Evolutionary conservation across 2,888 invertebrate genomes (phyloP), one percentile per base, ranked within the genome.

Genomic region (Zhuqinia jingwanae): DNA sequence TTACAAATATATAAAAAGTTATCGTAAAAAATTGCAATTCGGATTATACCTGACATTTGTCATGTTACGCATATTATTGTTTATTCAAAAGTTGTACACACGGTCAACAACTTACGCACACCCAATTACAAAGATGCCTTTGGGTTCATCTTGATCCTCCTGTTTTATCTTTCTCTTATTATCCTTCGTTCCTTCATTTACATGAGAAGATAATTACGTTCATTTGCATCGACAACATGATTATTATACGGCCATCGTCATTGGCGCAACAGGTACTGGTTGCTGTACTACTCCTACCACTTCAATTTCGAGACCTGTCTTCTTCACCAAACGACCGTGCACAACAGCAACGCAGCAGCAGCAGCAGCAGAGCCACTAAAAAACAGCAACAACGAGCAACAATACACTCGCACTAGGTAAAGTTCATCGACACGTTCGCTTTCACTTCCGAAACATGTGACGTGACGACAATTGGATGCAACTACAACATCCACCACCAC

Each of bases 391-490:
- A 36, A 47, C 17, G 27, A 65, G 45, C 65, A 53, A 75, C 27
- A 25, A 50, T 3, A 68, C 53, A 58, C 30, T 60, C 60, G 47
- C 63, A 75, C 78, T 84, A 80, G 73, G 82, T 79, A 87, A 88
- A 89, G 89, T 88, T 89, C 89, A 89, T 89, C 89, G 89, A 89
- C 89, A 89, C 89, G 87, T 88, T 89, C 89, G 89, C 89, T 89
- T 89, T 89, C 89, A 89, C 89, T 89, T 89, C 89, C 89, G 89
- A 89, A 89, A 89, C 89, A 89, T 88, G 88, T 75, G 85, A 85
- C 85, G 88, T 87, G 87, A 87, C 82, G 81, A 87, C 81, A 87
- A 82, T 87, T 77, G 70, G 75, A 85, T 85, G 85, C 56, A 80
- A 65, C 73, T 73, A 75, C 80, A 83, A 68, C 63, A 68, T 42